Percentiles rank a stretch among this genome's conserved stretches.
Conservation (phyloP, 2,113 vertebrate species). For the Tichodroma muraria region DNA sequence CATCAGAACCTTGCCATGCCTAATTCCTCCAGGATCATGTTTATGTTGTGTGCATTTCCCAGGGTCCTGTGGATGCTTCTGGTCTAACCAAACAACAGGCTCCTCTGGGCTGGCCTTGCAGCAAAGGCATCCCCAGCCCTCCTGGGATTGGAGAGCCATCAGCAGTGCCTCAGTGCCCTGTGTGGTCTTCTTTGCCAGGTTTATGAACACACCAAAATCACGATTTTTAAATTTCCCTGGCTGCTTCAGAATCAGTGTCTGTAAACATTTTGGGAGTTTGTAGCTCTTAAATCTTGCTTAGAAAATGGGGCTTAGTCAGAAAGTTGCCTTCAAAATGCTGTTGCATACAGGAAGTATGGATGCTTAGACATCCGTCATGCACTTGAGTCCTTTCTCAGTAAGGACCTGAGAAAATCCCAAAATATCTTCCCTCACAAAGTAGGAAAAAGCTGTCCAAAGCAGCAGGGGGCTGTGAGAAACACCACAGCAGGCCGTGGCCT, state of each 20-base stretch:
- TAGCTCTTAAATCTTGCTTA: not conserved
- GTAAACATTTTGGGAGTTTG: not conserved
- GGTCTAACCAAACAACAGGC: not conserved
- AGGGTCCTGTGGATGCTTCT: not conserved
- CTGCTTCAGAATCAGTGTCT: not conserved
- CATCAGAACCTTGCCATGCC: not conserved
- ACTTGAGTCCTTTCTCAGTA: rapidly evolving
- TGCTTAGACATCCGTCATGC: not conserved
- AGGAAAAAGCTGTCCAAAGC: not conserved
- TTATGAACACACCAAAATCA: not conserved
- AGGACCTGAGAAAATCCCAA: not conserved
- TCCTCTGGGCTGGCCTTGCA: not conserved
- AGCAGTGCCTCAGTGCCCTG: no score
- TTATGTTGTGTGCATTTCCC: not conserved
- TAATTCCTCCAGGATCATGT: not conserved
- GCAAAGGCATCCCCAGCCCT: not conserved
- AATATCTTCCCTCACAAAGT: not conserved
- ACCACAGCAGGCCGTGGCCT: not conserved
- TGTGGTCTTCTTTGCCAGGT: not conserved
- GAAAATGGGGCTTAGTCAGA: not conserved
- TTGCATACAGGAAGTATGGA: not conserved
- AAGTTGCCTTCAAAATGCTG: not conserved
- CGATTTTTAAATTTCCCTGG: not conserved
- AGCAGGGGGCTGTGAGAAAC: not conserved
- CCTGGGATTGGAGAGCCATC: not conserved